These are phyloP conservation scores for Notamacropus eugenii DNA, from an alignment of 2,797 vertebrate genomes.

Conservation along the genomic window DNA sequence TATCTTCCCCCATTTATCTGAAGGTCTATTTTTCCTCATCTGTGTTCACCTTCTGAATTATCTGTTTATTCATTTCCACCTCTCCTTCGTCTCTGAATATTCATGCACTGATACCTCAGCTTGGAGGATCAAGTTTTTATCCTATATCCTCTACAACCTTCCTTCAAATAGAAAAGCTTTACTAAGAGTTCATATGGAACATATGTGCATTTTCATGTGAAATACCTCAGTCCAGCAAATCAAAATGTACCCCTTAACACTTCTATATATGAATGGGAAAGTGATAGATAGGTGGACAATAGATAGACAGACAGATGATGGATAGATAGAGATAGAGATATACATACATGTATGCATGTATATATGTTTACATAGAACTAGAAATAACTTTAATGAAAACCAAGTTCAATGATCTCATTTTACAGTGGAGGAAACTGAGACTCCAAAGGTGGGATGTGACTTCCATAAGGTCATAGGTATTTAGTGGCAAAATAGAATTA, in stretches of 20 bases:
- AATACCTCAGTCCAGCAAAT: no score
- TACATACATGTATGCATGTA: background rate
- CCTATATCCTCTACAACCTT: background rate
- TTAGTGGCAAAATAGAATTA: background rate
- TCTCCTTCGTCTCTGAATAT: background rate
- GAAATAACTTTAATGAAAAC: background rate
- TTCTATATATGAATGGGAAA: background rate
- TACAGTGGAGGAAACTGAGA: background rate
- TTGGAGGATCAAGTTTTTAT: background rate
- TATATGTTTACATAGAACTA: background rate
- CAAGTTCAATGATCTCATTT: background rate
- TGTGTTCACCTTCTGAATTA: background rate
- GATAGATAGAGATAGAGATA: no score
- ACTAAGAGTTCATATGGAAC: no score
- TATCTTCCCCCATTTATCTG: background rate
- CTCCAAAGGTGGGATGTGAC: background rate
- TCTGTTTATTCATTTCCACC: background rate
- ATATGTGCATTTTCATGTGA: no score
- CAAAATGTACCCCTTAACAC: background rate
- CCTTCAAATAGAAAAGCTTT: no score
- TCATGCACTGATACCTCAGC: background rate
- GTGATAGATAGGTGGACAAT: no score
- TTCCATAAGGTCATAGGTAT: background rate
- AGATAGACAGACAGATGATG: no score
- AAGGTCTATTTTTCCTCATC: background rate